phyloP scores from a whole-genome alignment of 2,113 vertebrate genomes.

The Gopherus evgoodei region DNA sequence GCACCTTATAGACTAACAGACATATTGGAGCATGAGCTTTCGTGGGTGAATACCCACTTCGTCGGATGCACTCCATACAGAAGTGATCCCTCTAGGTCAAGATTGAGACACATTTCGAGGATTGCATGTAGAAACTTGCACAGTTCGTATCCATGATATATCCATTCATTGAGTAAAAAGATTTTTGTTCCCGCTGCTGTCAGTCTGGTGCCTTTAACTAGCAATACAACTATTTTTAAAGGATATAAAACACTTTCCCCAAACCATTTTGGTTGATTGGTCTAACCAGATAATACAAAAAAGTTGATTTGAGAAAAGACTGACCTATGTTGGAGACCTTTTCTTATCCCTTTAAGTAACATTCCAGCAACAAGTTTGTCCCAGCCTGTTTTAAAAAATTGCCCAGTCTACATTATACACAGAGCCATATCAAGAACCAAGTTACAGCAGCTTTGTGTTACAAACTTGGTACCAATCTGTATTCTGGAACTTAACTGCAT shows the following conservation, averaged over 20 bases:
- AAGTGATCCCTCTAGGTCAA: not conserved
- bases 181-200: not conserved
- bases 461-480: not conserved
- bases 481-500: not conserved
- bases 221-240: not conserved
- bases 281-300: not conserved
- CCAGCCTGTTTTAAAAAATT: not conserved
- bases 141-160: not conserved
- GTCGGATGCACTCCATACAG: too few relatives aligned
- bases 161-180: not conserved
- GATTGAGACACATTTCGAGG: not conserved
- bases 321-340: not conserved
- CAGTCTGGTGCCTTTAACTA: not conserved
- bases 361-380: not conserved
- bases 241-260: not conserved
- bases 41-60: too few relatives aligned
- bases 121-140: too few relatives aligned
- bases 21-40: too few relatives aligned
- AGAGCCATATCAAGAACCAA: not conserved
- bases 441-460: not conserved
- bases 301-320: not conserved
- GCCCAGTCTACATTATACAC: not conserved
- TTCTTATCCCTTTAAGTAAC: not conserved
- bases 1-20: too few relatives aligned
- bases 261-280: not conserved